A percentile compares a stretch with the other conserved stretches of the same genome.
Evolutionary conservation across 2,888 invertebrate genomes (phyloP).

Genomic region (Dolichomitus sp.): DNA sequence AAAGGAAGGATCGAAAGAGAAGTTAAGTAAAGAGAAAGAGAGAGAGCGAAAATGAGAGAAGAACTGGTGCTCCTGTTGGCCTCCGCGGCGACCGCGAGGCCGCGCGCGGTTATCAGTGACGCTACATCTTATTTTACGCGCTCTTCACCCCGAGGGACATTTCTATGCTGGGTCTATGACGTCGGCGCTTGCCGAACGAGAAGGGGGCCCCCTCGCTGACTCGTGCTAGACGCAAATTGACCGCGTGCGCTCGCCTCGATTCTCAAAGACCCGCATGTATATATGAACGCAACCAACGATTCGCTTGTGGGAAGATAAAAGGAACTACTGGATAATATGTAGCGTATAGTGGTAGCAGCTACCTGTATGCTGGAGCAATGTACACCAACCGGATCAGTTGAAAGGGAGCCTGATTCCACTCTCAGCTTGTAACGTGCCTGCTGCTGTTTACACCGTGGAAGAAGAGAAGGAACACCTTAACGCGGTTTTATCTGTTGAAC

Average conservation of each 20-base stretch:
- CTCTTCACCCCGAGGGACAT: conserved; percentile 83
- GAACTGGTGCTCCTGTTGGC: conserved; percentile 57
- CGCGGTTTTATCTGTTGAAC: conserved; percentile 54
- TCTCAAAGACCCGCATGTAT: conserved; percentile 32
- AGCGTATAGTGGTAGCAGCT: conserved; percentile 41
- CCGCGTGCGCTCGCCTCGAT: conserved; percentile 74
- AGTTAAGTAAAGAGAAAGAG: conserved; percentile 22
- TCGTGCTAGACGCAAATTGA: conserved; percentile 85
- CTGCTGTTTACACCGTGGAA: conserved; percentile 50
- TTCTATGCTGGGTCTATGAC: conserved; percentile 85
- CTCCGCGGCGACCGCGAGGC: conserved; percentile 47
- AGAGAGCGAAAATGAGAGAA: conserved; percentile 66
- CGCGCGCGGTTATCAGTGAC: conserved; percentile 82
- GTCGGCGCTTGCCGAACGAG: conserved; percentile 81
- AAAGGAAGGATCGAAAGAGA: conserved; percentile 45
- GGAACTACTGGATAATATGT: conserved; percentile 64
- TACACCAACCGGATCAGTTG: conserved; percentile 56
- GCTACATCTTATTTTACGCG: conserved; percentile 86
- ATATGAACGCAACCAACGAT: conserved; percentile 29
- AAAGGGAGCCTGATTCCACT: conserved; percentile 59
- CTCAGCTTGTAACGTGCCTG: conserved; percentile 25
- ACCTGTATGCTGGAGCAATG: conserved; percentile 35
- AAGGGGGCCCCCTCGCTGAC: conserved; percentile 78
- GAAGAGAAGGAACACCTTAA: conserved; percentile 55
- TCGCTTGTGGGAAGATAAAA: conserved; percentile 66